Base-by-base conservation (phyloP, 2,888 invertebrate genomes). In the Tipula helvola region DNA sequence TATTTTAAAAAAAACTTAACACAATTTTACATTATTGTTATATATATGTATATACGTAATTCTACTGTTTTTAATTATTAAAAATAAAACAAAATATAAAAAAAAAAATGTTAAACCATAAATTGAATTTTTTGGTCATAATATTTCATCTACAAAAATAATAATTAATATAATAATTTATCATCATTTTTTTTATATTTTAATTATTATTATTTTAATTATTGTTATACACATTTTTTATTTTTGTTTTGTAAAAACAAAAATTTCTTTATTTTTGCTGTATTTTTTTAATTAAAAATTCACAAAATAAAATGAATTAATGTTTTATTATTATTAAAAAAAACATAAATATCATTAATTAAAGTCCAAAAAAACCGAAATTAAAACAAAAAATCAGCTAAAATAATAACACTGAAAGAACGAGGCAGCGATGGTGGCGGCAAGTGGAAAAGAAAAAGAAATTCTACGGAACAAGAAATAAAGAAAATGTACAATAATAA, bases 221-320 rank as follows among this genome's bases (percentile, higher is more conserved):
- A 71, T 71, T 71, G 28, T 71, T 71, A 71, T 71, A 71, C 71
- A 71, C 28, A 28, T 52, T 52, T 52, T 52, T 52, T 52, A 52
- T 52, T 52, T 52, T 52, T 52, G 52, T 52, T 52, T 52, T 16
- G 52, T 52, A 52, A 52, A 52, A 52, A n/a, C 52, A 39, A 16
- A 52, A 52, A 71, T 71, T 71, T 71, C 71, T 71, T 71, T 84
- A 84, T 84, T 85, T 85, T 85, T 18, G 12, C 18, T 85, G 12
- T 85, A n/a, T 85, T 42, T 85, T 83, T 85, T 85, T 85, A 85
- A 85, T 85, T 85, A 85, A 85, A 85, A 85, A 85, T 84, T 42
- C 85, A 39, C 39, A n/a, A 44, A 85, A 42, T 39, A 84, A 83
- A 83, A 83, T 83, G 36, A 84, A 39, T 84, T 84, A 84, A 84